Evolutionary conservation across 2,797 vertebrate genomes (phyloP).

Genomic region (Craterocephalus amniculus): DNA sequence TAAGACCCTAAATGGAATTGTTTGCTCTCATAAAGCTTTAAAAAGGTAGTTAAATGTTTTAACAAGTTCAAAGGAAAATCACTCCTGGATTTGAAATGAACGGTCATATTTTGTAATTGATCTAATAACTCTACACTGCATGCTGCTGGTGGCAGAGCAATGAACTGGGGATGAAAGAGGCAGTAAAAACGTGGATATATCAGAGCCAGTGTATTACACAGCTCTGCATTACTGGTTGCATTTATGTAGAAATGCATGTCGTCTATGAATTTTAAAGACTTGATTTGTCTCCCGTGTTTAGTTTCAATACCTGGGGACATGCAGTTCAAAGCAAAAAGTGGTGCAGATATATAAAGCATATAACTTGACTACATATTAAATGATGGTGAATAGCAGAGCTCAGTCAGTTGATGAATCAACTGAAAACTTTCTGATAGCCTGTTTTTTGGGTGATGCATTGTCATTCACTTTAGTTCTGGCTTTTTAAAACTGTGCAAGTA

Average conservation of each 20-base stretch:
- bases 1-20: not conserved
- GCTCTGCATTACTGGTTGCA: not conserved
- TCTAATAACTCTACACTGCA: not conserved
- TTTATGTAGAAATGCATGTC: not conserved
- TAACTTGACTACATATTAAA: too few species aligned
- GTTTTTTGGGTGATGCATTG: not conserved
- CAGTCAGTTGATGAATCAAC: not conserved
- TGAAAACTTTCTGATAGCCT: not conserved
- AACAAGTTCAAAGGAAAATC: not conserved
- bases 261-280: not conserved
- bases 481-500: not conserved
- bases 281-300: not conserved
- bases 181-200: conserved; percentile 3
- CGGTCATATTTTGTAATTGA: conserved; percentile 4
- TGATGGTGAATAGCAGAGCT: not conserved
- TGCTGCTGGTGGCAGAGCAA: not conserved
- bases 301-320: not conserved
- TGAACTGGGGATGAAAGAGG: conserved; percentile 11
- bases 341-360: not conserved
- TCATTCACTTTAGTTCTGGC: not conserved
- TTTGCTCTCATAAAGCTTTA: not conserved
- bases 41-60: conserved; percentile 8
- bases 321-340: not conserved
- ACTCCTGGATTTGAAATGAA: not conserved
- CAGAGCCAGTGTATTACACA: not conserved